phyloP scores from a whole-genome alignment of 2,113 vertebrate genomes.

The Eulemur macaco region DNA sequence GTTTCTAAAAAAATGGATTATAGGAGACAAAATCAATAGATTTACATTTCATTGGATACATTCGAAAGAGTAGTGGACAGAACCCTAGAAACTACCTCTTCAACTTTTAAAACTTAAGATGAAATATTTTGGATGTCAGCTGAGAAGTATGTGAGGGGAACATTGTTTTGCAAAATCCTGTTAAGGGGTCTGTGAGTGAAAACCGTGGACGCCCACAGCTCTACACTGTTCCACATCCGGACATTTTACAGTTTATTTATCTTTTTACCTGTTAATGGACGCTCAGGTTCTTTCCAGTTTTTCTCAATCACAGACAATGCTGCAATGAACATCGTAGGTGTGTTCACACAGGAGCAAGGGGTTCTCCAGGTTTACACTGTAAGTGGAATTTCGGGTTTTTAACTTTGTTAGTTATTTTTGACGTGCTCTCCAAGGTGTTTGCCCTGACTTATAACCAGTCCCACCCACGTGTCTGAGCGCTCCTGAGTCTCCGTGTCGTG shows the following conservation, averaged over 20 bases:
- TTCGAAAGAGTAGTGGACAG: background rate
- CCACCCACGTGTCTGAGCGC: rapidly evolving
- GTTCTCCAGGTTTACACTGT: background rate
- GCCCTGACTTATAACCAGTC: background rate
- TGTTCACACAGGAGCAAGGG: background rate
- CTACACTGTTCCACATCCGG: rapidly evolving
- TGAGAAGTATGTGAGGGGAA: background rate
- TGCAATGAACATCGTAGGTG: background rate
- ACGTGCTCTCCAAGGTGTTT: rapidly evolving
- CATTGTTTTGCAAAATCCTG: background rate
- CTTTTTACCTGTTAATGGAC: background rate
- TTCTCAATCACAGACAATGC: too few species aligned
- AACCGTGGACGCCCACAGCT: rapidly evolving
- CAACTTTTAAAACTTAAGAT: background rate
- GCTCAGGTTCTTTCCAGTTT: background rate
- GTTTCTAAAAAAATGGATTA: background rate
- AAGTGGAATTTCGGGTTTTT: background rate
- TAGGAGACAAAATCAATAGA: too few species aligned
- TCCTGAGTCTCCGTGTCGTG: rapidly evolving
- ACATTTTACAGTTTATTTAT: too few species aligned
- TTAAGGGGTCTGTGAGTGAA: background rate
- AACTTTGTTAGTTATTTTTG: background rate
- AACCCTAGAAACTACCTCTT: background rate
- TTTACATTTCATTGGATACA: rapidly evolving
- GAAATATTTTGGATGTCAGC: background rate